Evolutionary conservation across 2,888 invertebrate genomes (phyloP).

Genomic region (Scrobipalpa atriplicella): DNA sequence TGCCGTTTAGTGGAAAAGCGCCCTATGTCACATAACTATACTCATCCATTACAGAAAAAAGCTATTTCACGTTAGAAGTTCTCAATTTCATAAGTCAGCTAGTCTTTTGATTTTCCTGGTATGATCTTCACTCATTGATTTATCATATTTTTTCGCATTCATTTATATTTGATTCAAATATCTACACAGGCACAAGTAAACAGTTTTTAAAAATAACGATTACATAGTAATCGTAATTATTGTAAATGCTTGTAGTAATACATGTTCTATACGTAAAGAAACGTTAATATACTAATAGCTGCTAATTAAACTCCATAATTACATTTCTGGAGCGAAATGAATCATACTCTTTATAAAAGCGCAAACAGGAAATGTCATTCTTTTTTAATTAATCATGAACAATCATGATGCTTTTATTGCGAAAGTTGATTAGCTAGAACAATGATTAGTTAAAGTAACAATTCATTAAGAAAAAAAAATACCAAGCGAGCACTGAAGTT

Average conservation of each 20-base stretch:
- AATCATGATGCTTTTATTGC: not conserved
- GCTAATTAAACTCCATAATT: not conserved
- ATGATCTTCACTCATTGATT: not conserved
- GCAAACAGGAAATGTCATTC: slow-evolving; percentile 1
- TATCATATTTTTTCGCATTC: not conserved
- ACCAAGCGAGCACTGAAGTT: not conserved
- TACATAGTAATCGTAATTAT: not conserved
- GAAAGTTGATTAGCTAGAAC: slow-evolving; percentile 3
- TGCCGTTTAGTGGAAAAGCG: too few relatives aligned
- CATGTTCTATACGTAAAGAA: not conserved
- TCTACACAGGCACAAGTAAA: too few relatives aligned
- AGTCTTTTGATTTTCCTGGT: too few relatives aligned
- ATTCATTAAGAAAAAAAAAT: not conserved
- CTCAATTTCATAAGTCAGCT: too few relatives aligned
- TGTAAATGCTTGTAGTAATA: not conserved
- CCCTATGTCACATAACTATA: too few relatives aligned
- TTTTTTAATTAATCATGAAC: slow-evolving; percentile 3
- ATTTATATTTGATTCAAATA: too few relatives aligned
- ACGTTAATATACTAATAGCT: not conserved
- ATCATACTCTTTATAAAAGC: not conserved
- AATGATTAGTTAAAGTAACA: not conserved
- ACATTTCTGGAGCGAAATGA: not conserved
- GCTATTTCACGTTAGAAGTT: too few relatives aligned
- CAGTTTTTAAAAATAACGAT: too few relatives aligned
- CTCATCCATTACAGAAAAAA: too few relatives aligned